Conservation (phyloP, 2,113 vertebrate species). For the Gulo gulo region DNA sequence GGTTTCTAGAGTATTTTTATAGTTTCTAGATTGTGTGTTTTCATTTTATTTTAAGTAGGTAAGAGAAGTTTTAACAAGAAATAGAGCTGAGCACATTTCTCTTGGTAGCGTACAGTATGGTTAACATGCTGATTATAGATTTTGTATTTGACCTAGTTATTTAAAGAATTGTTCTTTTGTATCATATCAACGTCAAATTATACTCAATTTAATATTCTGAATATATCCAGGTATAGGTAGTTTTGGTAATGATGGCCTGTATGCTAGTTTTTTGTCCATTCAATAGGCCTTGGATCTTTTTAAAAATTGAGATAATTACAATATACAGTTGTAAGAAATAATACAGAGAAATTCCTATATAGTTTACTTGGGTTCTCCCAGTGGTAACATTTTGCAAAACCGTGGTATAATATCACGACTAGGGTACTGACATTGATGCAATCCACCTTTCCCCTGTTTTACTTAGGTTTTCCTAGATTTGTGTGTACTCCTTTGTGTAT, state of each 20-base stretch:
- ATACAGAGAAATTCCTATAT: background rate
- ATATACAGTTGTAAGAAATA: background rate
- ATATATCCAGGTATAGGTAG: background rate
- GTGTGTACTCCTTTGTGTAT: background rate
- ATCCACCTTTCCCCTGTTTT: background rate
- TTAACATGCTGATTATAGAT: background rate
- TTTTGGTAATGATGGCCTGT: background rate
- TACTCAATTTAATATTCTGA: background rate
- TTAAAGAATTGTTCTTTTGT: background rate
- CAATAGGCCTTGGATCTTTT: background rate
- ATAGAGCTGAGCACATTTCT: background rate
- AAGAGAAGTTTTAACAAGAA: conserved; percentile 32
- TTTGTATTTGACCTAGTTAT: background rate
- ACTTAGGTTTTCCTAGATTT: background rate
- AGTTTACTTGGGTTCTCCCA: background rate
- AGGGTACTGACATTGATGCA: background rate
- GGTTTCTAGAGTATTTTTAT: background rate
- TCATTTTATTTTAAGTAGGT: conserved; percentile 41
- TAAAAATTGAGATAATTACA: background rate
- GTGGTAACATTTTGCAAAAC: background rate
- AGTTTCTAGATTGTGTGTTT: conserved; percentile 26
- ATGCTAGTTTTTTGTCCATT: background rate
- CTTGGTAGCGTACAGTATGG: background rate
- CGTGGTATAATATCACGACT: background rate
- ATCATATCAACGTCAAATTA: background rate